Evolutionary conservation across 2,888 invertebrate species (phyloP), one percentile per base, ranked within the genome.

Genomic region (Tenthredo mesomela): DNA sequence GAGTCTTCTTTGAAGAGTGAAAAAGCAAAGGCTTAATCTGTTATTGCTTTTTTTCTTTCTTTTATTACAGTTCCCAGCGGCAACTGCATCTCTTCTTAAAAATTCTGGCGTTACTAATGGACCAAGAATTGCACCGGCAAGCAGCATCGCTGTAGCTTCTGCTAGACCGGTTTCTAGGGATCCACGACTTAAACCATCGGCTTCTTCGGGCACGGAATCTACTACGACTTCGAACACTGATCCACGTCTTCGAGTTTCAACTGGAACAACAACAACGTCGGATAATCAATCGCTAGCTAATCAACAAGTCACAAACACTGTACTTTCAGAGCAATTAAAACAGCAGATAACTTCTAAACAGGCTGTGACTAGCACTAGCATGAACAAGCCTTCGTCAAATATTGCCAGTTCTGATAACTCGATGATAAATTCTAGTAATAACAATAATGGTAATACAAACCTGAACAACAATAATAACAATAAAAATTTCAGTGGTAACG

Each of bases 41-140:
- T 37, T 9, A 2, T 40, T 78, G 71, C 10, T 75, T 50, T 84
- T 84, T 84, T 85, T 85, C 84, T 85, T 85, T 2, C 29, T 29
- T 29, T 83, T 87, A 0, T 84, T 88, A 85, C 85, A 92, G 93
- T 92, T 91, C 78, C 91, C 92, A 84, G 88, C 91, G 25, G 91
- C 92, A 58, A 88, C 92, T 15, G 90, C 92, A 15, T 89, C 91
- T 1, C 88, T 93, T 47, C 86, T 93, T 82, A 93, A 93, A 85
- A 90, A 90, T 40, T 90, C 89, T 10, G 89, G 89, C 43, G 87
- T 89, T 50, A 91, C 87, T 83, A 91, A 90, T 86, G 92, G 92
- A 15, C 91, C 94, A 61, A 94, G 95, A 88, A 95, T 96, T 84
- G 94, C 95, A 86, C 95, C 95, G 4, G 94, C 94, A 6, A 95